These are phyloP conservation scores for Nycticryphes semicollaris DNA, from an alignment of 2,113 vertebrate genomes.

Conservation along the genomic window DNA sequence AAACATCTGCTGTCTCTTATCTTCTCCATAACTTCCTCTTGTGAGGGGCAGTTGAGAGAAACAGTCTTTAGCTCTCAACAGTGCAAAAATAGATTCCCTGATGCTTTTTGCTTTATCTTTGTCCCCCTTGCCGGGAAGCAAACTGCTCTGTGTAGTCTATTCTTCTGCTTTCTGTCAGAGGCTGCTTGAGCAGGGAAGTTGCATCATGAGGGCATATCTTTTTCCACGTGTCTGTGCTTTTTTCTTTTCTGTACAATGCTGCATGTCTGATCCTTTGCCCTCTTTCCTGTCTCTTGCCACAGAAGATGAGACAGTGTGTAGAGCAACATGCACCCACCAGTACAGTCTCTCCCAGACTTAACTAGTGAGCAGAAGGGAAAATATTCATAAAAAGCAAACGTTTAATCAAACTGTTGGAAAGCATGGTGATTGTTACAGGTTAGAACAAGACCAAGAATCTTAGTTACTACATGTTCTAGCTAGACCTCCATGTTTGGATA, in stretches of 20 bases:
- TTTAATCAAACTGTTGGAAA: background rate
- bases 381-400: background rate
- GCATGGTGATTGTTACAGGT: background rate
- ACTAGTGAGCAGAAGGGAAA: background rate
- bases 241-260: background rate
- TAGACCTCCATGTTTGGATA: background rate
- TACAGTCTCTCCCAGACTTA: background rate
- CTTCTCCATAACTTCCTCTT: background rate
- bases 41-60: background rate
- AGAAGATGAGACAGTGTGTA: background rate
- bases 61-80: background rate
- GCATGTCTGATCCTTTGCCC: background rate
- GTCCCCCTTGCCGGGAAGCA: background rate
- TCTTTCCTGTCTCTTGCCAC: background rate
- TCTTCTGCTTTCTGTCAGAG: background rate
- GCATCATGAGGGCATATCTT: background rate
- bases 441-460: background rate
- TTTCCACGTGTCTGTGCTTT: background rate
- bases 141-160: background rate
- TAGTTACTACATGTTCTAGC: background rate
- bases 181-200: background rate
- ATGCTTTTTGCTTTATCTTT: background rate
- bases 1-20: background rate
- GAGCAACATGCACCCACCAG: background rate
- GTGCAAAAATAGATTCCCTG: background rate